Base-by-base conservation (phyloP, 2,113 vertebrate genomes). In the Rhabdornis inornatus region DNA sequence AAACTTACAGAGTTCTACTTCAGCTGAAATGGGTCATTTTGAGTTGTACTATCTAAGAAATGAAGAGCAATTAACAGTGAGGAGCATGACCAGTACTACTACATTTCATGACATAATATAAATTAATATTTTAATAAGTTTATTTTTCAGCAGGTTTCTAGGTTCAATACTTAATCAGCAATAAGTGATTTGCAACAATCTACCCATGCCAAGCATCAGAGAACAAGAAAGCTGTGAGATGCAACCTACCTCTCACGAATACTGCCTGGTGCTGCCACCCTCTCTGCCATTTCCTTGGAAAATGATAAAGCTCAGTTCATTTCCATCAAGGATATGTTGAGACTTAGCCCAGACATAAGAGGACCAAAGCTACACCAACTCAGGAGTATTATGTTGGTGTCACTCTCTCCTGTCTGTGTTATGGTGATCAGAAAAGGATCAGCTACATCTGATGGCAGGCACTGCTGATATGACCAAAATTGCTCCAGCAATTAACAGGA, bases 201-300 rank as follows among this genome's bases (percentile, higher is more conserved):
- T 61, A 52, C 11, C 7, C 17, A 35, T 15, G 14, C n/a, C 40
- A 83, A 70, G 75, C 3, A 61, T 50, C 21, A 35, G 42, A 74
- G 37, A 78, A 52, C 13, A 56, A 39, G 65, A 52, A 56, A 52
- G 8, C 6, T 40, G 30, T 37, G 42, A 61, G 27, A 44, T 6
- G 4, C 28, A 21, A 44, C 14, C 7, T 20, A 11, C 15, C 11
- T 65, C 35, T 52, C 31, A 10, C 13, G 31, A 44, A 31, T 16
- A 37, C 13, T 53, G 40, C 9, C 45, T 63, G 7, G 24, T 49
- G 10, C 24, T 75, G 19, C 25, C 9, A 23, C 9, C 17, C 14
- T 10, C 24, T 7, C 0, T 45, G 50, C 16, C 24, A n/a, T 2
- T 17, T 0, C 0, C 11, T 28, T 39, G 23, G 15, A 75, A 70